Evolutionary conservation across 1,140 invertebrate genomes (phyloP).

Genomic region (Pygmarrhopalites habei): DNA sequence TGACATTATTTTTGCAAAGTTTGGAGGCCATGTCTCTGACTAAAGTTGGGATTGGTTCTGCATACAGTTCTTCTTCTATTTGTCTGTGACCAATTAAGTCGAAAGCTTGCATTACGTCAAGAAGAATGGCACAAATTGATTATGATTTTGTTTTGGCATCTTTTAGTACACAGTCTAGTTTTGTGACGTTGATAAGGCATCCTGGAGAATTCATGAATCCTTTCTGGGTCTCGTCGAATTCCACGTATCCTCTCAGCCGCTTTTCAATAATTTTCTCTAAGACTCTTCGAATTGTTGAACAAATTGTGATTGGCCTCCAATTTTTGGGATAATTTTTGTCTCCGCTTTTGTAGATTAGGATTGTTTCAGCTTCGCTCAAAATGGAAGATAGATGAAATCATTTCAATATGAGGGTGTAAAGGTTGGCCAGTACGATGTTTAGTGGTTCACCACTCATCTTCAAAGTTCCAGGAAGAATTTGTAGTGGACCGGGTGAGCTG

Average conservation of each 20-base stretch:
- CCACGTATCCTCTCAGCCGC: background rate
- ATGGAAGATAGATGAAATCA: background rate
- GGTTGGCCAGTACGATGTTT: background rate
- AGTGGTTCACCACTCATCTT: background rate
- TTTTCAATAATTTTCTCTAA: background rate
- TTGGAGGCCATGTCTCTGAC: background rate
- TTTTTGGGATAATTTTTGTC: background rate
- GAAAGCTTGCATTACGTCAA: background rate
- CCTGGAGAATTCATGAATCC: background rate
- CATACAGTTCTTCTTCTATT: background rate
- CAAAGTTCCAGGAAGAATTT: background rate
- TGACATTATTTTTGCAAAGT: too few relatives aligned
- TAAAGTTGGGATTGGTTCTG: background rate
- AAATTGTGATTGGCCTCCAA: slow-evolving; percentile 12
- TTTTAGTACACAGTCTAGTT: background rate
- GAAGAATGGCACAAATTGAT: background rate
- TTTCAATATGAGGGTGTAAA: background rate
- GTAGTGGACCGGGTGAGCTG: background rate
- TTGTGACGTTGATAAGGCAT: background rate
- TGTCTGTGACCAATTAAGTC: background rate
- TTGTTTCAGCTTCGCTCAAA: background rate
- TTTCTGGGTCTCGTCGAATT: background rate
- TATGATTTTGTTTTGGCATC: background rate
- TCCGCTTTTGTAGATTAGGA: background rate
- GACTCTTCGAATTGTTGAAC: background rate